Base-by-base conservation (phyloP, 2,113 vertebrate species). In the Scomber colias region DNA sequence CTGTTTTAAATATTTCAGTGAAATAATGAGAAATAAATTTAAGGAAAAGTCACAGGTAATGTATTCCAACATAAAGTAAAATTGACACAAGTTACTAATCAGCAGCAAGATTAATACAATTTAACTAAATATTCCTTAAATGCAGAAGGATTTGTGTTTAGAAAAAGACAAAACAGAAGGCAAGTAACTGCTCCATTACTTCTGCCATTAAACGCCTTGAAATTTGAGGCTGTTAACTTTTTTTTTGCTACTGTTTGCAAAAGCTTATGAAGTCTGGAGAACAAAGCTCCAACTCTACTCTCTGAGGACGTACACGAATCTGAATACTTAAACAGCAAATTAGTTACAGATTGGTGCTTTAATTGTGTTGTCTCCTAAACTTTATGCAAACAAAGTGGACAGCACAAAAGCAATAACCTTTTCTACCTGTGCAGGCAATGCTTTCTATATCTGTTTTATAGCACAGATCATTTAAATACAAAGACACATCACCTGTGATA, bases 371-470 rank as follows among this genome's bases (percentile, higher is more conserved):
- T 60, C 46, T 44, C 3, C 53, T 24, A 8, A 48, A 31, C 11
- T 6, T 62, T 35, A 49, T 54, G 30, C 5, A 66, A 67, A 55
- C 24, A 67, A 50, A 65, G 45, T 59, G 54, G 19, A 67, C 16
- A n/a, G 5, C 27, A 55, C 31, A 69, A 61, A 57, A 40, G 35
- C 35, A 40, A 40, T 40, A 40, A 40, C 35, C 35, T 40, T 40
- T 7, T 40, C 35, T 40, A 40, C 35, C 16, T 60, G 13, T 60
- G 40, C 16, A 40, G 8, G 4, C 40, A 31, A 40, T 40, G 27
- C 16, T 27, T 27, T 27, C 2, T 27, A 27, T 56, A 49, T 35
- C 31, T 35, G 35, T 40, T 40, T 65, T 13, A 7, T 8, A n/a
- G 24, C 24, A 12, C 46, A 68, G 17, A 35, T 10, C 3, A 0